These are phyloP conservation scores for Capromys pilorides DNA, from an alignment of 2,797 vertebrate species.

Conservation along the genomic window DNA sequence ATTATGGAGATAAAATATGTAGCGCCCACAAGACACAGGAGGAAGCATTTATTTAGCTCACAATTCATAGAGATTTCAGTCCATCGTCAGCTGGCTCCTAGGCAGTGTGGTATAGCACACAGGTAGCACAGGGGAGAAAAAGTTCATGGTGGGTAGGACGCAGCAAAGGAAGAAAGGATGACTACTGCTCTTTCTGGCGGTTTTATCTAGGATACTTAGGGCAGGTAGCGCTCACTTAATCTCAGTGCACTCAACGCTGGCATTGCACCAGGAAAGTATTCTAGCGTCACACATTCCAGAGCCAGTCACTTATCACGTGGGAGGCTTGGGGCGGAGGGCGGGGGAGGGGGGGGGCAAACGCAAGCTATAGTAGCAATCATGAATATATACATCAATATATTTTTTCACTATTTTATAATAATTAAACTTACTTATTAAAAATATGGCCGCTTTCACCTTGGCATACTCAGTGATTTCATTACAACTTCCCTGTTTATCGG, in stretches of 20 bases:
- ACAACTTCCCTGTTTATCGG: neutral
- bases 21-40: neutral
- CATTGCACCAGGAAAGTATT: neutral
- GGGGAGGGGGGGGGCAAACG: neutral
- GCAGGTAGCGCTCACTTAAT: neutral
- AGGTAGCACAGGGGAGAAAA: neutral
- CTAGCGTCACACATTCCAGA: neutral
- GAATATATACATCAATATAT: neutral
- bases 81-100: neutral
- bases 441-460: neutral
- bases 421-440: slow-evolving; percentile 27
- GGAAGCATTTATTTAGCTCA: neutral
- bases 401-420: neutral
- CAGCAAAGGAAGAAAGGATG: neutral
- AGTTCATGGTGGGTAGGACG: neutral
- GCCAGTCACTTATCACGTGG: neutral
- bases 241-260: neutral
- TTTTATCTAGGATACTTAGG: neutral
- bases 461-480: neutral
- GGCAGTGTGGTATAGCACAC: no score
- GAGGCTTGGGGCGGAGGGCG: no score
- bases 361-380: neutral
- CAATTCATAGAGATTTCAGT: neutral
- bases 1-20: neutral
- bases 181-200: neutral